Evolutionary conservation across 2,113 vertebrate species (phyloP).

Genomic region (Accipiter cooperii): DNA sequence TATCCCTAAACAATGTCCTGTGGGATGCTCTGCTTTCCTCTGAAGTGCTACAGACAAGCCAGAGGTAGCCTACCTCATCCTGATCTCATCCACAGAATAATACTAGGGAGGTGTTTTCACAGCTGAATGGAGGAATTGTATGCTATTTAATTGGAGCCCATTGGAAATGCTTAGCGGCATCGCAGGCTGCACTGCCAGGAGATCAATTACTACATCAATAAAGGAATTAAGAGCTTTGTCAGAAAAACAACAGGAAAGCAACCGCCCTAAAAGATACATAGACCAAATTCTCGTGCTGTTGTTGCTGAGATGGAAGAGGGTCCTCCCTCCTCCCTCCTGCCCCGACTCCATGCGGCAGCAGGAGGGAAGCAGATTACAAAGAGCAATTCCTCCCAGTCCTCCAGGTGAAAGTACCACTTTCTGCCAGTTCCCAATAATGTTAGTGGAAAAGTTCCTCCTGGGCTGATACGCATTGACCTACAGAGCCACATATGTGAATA

Average conservation of each 20-base stretch:
- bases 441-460: not conserved
- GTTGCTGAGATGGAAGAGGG: not conserved
- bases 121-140: not conserved
- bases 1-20: not conserved
- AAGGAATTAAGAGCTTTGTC: slow-evolving; percentile 22
- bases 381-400: not conserved
- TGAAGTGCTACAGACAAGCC: not conserved
- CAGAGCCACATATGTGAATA: not conserved
- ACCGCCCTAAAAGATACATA: not conserved
- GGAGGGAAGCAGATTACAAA: not conserved
- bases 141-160: not conserved
- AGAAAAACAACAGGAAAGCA: not conserved
- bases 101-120: not conserved
- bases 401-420: not conserved
- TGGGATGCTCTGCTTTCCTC: not conserved
- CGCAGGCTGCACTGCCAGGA: not conserved
- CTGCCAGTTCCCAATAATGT: not conserved
- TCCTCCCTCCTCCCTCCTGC: not conserved
- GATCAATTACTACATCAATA: slow-evolving; percentile 29
- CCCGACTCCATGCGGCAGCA: rapidly evolving
- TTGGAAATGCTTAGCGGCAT: not conserved
- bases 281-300: not conserved
- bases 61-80: not conserved
- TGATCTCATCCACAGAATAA: not conserved
- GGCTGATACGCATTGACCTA: not conserved